phyloP scores from a whole-genome alignment of 2,113 vertebrate genomes.

The Onychostruthus taczanowskii region DNA sequence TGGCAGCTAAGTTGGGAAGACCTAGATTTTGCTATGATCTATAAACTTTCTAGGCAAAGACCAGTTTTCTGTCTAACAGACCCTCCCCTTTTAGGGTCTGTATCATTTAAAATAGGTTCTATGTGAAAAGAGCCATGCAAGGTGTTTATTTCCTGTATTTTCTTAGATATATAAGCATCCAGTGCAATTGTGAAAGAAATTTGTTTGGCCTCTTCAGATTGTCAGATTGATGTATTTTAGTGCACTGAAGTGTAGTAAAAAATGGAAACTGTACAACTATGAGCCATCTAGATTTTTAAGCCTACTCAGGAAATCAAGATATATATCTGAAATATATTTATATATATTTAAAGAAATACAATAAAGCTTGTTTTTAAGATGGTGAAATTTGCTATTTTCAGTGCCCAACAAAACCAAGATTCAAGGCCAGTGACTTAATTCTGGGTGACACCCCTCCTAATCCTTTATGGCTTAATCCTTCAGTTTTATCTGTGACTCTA shows the following conservation, averaged over 20 bases:
- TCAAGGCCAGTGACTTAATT: not conserved
- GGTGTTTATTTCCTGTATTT: not conserved
- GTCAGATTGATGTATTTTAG: not conserved
- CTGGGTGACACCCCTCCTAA: not conserved
- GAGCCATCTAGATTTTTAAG: not conserved
- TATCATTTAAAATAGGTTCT: not conserved
- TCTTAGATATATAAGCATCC: not conserved
- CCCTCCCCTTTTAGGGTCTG: not conserved
- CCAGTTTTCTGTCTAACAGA: not conserved
- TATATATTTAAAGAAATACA: not conserved
- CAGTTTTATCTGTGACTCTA: conserved; percentile 25
- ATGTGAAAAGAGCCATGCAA: not conserved
- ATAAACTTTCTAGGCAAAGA: not conserved
- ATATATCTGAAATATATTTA: not conserved
- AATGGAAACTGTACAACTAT: not conserved
- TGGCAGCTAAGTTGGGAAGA: not conserved
- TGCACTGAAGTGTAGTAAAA: not conserved
- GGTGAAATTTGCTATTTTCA: not conserved
- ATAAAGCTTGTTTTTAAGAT: not conserved
- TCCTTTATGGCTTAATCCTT: conserved; percentile 28
- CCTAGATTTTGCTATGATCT: not conserved
- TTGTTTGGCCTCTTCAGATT: not conserved
- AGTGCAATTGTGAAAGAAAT: not conserved
- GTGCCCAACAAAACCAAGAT: not conserved
- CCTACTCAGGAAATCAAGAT: not conserved